Conservation (phyloP, 2,888 invertebrate species). For the Leucania comma region DNA sequence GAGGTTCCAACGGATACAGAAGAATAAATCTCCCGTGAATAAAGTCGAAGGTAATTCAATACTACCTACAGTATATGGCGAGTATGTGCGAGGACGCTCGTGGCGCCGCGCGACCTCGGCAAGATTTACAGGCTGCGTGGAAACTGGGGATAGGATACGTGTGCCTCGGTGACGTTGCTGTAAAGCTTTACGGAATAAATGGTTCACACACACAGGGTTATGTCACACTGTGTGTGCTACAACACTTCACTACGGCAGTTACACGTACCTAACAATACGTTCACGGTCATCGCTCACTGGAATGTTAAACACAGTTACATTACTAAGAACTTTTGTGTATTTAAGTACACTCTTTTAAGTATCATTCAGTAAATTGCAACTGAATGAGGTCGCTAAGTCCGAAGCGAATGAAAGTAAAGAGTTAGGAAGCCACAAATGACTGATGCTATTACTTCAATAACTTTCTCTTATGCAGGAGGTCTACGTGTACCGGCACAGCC, state of each 20-base stretch:
- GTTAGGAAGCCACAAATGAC: background rate
- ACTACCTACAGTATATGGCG: background rate
- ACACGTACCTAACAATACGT: background rate
- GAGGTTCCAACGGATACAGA: background rate
- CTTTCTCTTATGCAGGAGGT: slow-evolving; percentile 22
- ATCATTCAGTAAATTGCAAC: background rate
- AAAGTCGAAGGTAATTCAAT: background rate
- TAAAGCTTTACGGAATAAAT: background rate
- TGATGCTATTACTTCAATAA: slow-evolving; percentile 5
- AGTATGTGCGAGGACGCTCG: background rate
- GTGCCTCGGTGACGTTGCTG: background rate
- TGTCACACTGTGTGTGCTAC: background rate
- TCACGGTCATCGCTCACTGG: slow-evolving; percentile 13
- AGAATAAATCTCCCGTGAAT: background rate
- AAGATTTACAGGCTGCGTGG: background rate
- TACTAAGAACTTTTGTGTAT: background rate
- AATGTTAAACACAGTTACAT: background rate
- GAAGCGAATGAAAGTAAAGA: slow-evolving; percentile 27
- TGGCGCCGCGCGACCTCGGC: background rate
- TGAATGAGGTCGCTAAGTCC: slow-evolving; percentile 8
- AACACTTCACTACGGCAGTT: background rate
- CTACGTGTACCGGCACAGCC: background rate
- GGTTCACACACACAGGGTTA: background rate
- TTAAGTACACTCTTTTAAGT: background rate
- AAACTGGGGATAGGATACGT: background rate